Conservation (phyloP, 2,113 vertebrate species). For the Poeciliopsis prolifica region DNA sequence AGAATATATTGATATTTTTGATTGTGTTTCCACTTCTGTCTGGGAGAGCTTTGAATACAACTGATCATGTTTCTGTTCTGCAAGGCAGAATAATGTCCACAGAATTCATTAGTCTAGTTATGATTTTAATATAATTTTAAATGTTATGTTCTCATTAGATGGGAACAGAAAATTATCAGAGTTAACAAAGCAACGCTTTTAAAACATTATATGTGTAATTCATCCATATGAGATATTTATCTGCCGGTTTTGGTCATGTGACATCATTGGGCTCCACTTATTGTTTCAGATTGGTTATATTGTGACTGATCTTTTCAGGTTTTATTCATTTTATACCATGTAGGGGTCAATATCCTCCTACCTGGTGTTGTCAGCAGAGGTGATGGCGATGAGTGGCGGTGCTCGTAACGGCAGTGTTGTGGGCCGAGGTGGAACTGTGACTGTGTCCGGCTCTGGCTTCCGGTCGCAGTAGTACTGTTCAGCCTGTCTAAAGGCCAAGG, state of each 20-base stretch:
- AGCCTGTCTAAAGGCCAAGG: constrained; percentile 90
- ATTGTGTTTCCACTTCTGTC: constrained; percentile 1
- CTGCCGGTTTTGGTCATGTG: background rate
- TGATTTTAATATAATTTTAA: background rate
- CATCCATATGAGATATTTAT: no score
- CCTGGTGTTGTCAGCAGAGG: constrained; percentile 90
- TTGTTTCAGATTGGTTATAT: background rate
- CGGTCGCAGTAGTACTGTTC: constrained; percentile 90
- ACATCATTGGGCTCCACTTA: background rate
- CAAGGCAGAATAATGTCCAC: background rate
- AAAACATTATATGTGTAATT: no score
- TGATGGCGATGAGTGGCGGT: constrained; percentile 93
- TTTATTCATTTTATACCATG: background rate
- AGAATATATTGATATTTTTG: constrained; percentile 9
- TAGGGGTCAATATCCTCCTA: constrained; percentile 65
- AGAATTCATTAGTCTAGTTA: background rate
- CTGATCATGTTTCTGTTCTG: background rate
- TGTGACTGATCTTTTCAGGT: background rate
- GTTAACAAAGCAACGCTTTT: no score
- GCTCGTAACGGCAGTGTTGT: constrained; percentile 88
- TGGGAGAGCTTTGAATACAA: background rate
- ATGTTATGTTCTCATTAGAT: no score
- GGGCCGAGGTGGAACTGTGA: constrained; percentile 82
- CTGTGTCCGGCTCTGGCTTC: constrained; percentile 81
- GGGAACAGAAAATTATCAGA: no score